Percentiles rank a stretch among this genome's conserved stretches.
These are phyloP conservation scores for Drosophila simulans DNA, from an alignment of 1,140 invertebrate genomes.

Conservation along the genomic window DNA sequence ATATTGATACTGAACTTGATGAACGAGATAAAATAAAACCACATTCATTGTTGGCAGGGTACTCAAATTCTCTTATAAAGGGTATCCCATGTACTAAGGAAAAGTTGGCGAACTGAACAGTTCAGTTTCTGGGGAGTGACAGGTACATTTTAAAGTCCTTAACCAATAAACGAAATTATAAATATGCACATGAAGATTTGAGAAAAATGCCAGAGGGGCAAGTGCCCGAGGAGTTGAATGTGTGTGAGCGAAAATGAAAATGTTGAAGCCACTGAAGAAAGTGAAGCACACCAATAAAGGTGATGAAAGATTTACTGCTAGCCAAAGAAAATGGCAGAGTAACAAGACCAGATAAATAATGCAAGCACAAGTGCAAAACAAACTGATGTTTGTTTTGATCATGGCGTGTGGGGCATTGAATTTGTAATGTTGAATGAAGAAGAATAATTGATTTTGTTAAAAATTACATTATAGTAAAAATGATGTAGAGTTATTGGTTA, in stretches of 20 bases:
- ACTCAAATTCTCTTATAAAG: conserved; percentile 10
- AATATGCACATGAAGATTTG: conserved; percentile 1
- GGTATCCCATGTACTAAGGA: conserved; percentile 9
- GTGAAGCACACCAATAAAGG: too few relatives aligned
- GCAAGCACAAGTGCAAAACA: too few relatives aligned
- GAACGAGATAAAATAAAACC: not conserved
- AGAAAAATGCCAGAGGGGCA: not conserved
- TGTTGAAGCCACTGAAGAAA: too few relatives aligned
- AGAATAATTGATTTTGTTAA: too few relatives aligned
- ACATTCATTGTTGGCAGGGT: not conserved
- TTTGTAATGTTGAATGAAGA: too few relatives aligned
- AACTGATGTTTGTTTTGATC: too few relatives aligned
- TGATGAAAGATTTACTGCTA: too few relatives aligned
- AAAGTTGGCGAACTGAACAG: conserved; percentile 4
- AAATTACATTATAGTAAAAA: too few relatives aligned
- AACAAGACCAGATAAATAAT: too few relatives aligned
- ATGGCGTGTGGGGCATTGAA: too few relatives aligned
- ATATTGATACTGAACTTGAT: not conserved
- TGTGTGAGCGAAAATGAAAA: not conserved
- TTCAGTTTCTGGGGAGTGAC: conserved; percentile 8
- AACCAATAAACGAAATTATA: conserved; percentile 12
- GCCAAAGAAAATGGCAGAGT: too few relatives aligned
- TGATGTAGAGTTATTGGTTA: too few relatives aligned
- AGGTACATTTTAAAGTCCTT: conserved; percentile 15
- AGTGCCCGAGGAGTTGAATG: conserved; percentile 9